A percentile compares a stretch with the other conserved stretches of the same genome.
These are phyloP conservation scores for Macropodus opercularis DNA, from an alignment of 2,797 vertebrate genomes.

Conservation along the genomic window DNA sequence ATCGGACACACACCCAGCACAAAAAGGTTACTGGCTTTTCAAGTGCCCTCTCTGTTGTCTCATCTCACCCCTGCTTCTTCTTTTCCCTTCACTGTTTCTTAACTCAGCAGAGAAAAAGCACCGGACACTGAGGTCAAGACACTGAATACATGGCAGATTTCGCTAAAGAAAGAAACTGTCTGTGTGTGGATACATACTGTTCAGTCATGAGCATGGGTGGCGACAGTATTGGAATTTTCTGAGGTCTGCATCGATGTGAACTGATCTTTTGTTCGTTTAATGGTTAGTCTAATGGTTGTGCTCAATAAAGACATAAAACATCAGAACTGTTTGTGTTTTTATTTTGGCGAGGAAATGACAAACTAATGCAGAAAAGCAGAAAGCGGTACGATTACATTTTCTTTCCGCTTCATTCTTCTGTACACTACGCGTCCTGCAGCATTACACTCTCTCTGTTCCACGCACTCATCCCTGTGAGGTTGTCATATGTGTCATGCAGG, in stretches of 20 bases:
- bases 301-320: too few relatives aligned
- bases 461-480: conserved; percentile 38
- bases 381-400: too few relatives aligned
- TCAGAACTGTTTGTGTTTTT: too few relatives aligned
- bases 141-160: conserved; percentile 56
- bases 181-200: conserved; percentile 19
- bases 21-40: conserved; percentile 79
- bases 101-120: conserved; percentile 63
- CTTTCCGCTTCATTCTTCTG: too few relatives aligned
- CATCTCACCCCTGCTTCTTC: conserved; percentile 37
- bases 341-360: too few relatives aligned
- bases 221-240: too few relatives aligned
- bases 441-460: conserved; percentile 61
- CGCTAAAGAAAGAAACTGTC: conserved; percentile 14
- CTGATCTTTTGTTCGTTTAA: too few relatives aligned
- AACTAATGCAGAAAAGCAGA: too few relatives aligned
- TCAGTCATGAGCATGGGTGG: conserved; percentile 12
- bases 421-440: too few relatives aligned
- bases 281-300: too few relatives aligned
- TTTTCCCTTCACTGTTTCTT: conserved; percentile 43
- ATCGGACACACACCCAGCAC: conserved; percentile 69
- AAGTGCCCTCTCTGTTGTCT: conserved; percentile 70
- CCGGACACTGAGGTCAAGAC: conserved; percentile 56
- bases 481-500: conserved; percentile 47
- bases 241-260: too few relatives aligned